phyloP scores from a whole-genome alignment of 2,113 vertebrate genomes.

The Hydropotes inermis region DNA sequence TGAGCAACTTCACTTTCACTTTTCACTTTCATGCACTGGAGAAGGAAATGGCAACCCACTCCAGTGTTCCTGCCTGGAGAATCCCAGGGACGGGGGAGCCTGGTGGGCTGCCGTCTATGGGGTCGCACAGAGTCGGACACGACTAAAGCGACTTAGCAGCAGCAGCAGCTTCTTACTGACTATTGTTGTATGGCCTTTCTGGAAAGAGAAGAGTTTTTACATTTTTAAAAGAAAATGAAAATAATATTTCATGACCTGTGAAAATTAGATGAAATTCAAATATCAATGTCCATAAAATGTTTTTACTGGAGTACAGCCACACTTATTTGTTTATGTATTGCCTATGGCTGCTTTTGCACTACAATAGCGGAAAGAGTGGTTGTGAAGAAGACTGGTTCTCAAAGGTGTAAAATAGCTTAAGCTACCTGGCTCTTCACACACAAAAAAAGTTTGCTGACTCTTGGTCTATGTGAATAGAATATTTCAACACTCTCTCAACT shows the following conservation, averaged over 20 bases:
- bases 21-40: no score
- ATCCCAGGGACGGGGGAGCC: no score
- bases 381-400: neutral
- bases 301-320: neutral
- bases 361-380: neutral
- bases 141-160: no score
- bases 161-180: neutral
- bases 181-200: neutral
- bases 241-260: neutral
- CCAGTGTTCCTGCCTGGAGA: no score
- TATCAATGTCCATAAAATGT: neutral
- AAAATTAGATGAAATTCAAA: neutral
- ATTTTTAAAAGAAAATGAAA: neutral
- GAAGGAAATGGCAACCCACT: no score
- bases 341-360: neutral
- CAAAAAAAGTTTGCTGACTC: neutral
- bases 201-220: neutral
- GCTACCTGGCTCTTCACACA: neutral
- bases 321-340: neutral
- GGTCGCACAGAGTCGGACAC: no score
- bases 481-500: neutral
- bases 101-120: no score
- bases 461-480: neutral
- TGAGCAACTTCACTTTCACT: no score
- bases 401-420: neutral